Base-by-base conservation (phyloP, 2,113 vertebrate genomes). In the Prinia subflava region DNA sequence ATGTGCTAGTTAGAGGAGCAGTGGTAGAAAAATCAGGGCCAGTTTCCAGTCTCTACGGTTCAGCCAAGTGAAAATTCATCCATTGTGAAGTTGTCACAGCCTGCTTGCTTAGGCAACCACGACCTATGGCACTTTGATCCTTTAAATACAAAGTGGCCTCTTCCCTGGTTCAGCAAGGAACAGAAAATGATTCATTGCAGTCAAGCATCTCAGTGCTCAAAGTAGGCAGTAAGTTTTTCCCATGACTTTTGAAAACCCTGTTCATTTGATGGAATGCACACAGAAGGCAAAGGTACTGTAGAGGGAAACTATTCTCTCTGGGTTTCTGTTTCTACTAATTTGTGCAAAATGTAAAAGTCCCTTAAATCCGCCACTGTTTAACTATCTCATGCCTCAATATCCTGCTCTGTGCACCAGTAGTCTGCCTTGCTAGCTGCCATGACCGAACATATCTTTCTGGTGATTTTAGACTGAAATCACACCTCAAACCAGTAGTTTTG, bases 171-270 rank as follows among this genome's bases (percentile, higher is more conserved):
- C 91, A 82, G 60, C 31, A 78, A 70, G 89, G 52, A 87, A 64
- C 68, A 89, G 91, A 96, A 89, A 87, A 80, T 25, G 14, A 96
- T 93, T 97, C 83, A 89, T 24, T 88, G 84, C 94, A 95, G 78
- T 96, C 83, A 83, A 83, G 59, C 47, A 41, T 89, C 95, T 82
- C 95, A 89, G 91, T 68, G 91, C 89, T 91, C 71, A 59, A 96
- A 93, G 76, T 73, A 89, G 68, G 11, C 67, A 59, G 13, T 93
- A 94, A 91, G 53, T 74, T 97, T 97, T 96, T 94, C 95, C 95
- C 77, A 93, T 86, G 68, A 69, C 74, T 96, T 86, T 77, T 96
- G 80, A 94, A 97, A 97, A 87, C 67, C 21, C 14, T 70, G 23
- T 62, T 95, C 33, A 20, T 63, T 87, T 92, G 67, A 42, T 94